Base-by-base conservation (phyloP, 2,797 vertebrate species). In the Ciconia nigra region DNA sequence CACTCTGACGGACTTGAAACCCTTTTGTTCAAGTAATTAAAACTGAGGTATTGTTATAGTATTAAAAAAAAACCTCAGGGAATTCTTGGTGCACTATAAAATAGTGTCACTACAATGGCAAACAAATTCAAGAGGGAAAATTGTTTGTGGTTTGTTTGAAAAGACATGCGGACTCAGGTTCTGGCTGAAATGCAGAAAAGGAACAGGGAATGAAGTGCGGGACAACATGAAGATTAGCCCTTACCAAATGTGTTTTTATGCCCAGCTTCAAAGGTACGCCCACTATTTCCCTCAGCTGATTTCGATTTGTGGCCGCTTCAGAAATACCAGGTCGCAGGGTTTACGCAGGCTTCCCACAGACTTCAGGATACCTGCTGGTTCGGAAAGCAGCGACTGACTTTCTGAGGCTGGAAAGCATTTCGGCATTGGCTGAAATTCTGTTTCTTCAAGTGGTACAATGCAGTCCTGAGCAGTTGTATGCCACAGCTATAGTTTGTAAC, bases 1-100 rank as follows among this genome's bases (percentile, higher is more conserved):
- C 98, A 98, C 98, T 98, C 97, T 99, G 99, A 99, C 39, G 98
- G 98, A 98, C 98, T 98, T 97, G 98, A 98, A 99, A 98, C 96
- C 96, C 98, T 99, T 98, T 98, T 97, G 97, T 95, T 98, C 98
- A 95, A 98, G 98, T 99, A 99, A 98, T 98, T 98, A 98, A 97
- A 97, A 96, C 39, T 87, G 93, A 97, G 94, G 81, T 94, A 96
- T 91, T 93, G 80, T 95, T 89, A 83, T n/a, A 91, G 88, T 94
- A 80, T 92, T 96, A 94, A 96, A 96, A 95, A 55, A 95, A 55
- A 97, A 96, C 54, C 22, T 20, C 87, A 83, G 47, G 55, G 87
- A 72, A 82, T 63, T 77, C 21, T 35, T 66, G 15, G 71, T 87
- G 65, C 6, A 10, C 89, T 88, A 72, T 93, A 92, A 80, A 93